These are phyloP conservation scores for Coendou prehensilis DNA, from an alignment of 2,797 vertebrate species.

Conservation along the genomic window DNA sequence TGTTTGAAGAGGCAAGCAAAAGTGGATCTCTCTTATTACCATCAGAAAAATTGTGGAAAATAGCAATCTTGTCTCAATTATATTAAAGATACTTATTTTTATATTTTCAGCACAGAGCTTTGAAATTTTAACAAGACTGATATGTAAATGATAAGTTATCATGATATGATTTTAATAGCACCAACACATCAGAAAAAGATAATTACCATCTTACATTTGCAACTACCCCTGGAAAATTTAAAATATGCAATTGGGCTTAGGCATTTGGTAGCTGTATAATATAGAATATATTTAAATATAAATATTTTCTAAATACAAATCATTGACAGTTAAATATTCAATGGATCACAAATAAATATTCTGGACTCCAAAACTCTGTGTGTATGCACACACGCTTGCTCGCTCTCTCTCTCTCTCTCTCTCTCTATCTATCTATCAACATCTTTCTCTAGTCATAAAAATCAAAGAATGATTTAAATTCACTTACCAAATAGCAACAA, in stretches of 20 bases:
- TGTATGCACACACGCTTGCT: too few species aligned
- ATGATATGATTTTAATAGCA: constrained; percentile 81
- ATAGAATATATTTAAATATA: constrained; percentile 74
- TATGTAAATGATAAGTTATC: constrained; percentile 80
- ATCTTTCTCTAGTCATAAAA: constrained; percentile 51
- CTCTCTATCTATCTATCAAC: background rate
- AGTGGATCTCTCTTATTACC: constrained; percentile 79
- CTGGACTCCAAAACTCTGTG: background rate
- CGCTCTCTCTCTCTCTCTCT: too few species aligned
- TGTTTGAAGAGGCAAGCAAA: constrained; percentile 78
- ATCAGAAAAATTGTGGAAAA: constrained; percentile 81
- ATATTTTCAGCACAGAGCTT: constrained; percentile 75
- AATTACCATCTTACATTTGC: constrained; percentile 77
- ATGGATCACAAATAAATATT: constrained; percentile 67
- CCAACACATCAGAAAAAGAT: constrained; percentile 78
- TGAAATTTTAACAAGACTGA: constrained; percentile 82
- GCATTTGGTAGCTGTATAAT: constrained; percentile 66
- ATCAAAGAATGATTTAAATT: constrained; percentile 53
- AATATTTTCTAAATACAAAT: constrained; percentile 75
- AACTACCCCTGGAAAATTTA: constrained; percentile 74
- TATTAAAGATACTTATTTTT: constrained; percentile 81
- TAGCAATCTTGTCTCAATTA: constrained; percentile 81
- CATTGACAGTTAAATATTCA: constrained; percentile 55
- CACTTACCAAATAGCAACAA: background rate
- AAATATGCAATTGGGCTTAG: constrained; percentile 73